A percentile compares a stretch with the other conserved stretches of the same genome.
phyloP scores from a whole-genome alignment of 2,888 invertebrate species.

The Liopterus haemorrhoidalis region DNA sequence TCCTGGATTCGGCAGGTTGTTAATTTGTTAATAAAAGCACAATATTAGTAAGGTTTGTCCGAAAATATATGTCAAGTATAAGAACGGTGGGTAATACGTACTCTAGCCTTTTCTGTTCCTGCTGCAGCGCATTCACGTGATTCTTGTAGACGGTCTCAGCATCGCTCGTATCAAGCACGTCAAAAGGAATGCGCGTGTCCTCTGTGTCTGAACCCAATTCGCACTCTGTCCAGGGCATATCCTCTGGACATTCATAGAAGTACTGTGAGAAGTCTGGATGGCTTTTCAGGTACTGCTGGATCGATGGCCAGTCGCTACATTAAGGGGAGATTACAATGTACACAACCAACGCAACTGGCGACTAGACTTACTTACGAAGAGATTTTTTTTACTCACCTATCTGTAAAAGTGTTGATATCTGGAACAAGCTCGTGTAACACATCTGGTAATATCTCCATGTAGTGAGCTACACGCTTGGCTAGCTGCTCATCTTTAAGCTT shows the following conservation, averaged over 20 bases:
- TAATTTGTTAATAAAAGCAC: slow-evolving; percentile 26
- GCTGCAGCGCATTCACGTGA: slow-evolving; percentile 84
- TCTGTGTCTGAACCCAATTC: slow-evolving; percentile 57
- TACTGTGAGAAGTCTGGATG: slow-evolving; percentile 92
- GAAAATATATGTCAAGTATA: slow-evolving; percentile 33
- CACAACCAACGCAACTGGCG: not conserved
- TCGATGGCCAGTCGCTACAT: slow-evolving; percentile 79
- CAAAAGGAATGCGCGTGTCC: slow-evolving; percentile 82
- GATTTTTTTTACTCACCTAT: slow-evolving; percentile 45
- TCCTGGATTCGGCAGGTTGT: slow-evolving; percentile 27
- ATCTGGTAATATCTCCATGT: slow-evolving; percentile 70
- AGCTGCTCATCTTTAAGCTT: slow-evolving; percentile 77
- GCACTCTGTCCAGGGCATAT: slow-evolving; percentile 71
- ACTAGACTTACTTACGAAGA: not conserved
- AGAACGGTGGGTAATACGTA: slow-evolving; percentile 50
- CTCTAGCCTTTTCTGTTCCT: slow-evolving; percentile 88
- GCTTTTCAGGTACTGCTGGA: slow-evolving; percentile 76
- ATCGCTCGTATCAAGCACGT: slow-evolving; percentile 83
- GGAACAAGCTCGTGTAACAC: slow-evolving; percentile 73
- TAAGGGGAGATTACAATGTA: not conserved
- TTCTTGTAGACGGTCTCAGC: slow-evolving; percentile 89
- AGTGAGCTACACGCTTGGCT: slow-evolving; percentile 67
- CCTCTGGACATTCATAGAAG: slow-evolving; percentile 80
- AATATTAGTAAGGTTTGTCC: slow-evolving; percentile 24
- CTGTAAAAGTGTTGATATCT: slow-evolving; percentile 62